A percentile compares a stretch with the other conserved stretches of the same genome.
Conservation (phyloP, 2,113 vertebrate genomes). For the Calyptommatus sinebrachiatus region DNA sequence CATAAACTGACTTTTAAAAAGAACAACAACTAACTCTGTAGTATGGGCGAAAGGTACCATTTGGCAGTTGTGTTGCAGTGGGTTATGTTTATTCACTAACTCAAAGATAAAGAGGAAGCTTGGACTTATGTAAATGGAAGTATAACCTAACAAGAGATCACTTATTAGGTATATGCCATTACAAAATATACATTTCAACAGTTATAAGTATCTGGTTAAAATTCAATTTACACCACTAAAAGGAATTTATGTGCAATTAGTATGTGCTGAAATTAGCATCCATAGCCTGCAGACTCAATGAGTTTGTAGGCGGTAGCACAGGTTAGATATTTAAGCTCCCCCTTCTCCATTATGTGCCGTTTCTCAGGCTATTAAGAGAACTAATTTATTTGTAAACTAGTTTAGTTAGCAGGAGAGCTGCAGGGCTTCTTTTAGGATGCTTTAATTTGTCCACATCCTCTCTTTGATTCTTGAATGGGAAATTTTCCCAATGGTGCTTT, state of each 20-base stretch:
- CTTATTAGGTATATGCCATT: neutral
- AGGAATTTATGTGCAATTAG: neutral
- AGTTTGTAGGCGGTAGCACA: neutral
- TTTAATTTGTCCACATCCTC: neutral
- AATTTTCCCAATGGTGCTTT: neutral
- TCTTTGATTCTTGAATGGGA: neutral
- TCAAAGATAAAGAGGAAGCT: neutral
- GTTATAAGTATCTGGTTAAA: too few relatives aligned
- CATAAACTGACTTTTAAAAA: neutral
- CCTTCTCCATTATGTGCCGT: neutral
- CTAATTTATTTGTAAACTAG: neutral
- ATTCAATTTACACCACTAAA: neutral
- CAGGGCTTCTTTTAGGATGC: neutral
- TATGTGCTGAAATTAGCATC: neutral
- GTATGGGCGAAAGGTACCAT: neutral
- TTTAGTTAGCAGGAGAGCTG: neutral
- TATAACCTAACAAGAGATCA: too few relatives aligned
- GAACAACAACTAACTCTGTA: constrained; percentile 6
- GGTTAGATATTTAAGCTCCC: neutral
- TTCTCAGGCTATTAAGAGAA: neutral
- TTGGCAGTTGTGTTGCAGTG: neutral
- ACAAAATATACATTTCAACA: neutral
- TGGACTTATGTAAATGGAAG: neutral
- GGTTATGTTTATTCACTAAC: neutral
- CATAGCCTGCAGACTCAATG: neutral